Evolutionary conservation across 2,888 invertebrate species (phyloP).

Genomic region (Gandaritis pyraliata): DNA sequence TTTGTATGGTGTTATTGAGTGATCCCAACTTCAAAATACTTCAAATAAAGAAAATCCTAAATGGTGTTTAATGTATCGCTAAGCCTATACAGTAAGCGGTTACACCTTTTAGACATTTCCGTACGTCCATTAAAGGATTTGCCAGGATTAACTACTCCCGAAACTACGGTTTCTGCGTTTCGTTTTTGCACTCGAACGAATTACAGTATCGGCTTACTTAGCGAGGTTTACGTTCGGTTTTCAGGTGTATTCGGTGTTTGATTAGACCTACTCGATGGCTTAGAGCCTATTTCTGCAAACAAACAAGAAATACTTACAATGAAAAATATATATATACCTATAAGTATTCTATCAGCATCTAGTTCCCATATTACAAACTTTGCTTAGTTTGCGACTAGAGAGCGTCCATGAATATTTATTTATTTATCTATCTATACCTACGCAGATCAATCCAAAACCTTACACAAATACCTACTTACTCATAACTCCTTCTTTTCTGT

Average conservation of each 20-base stretch:
- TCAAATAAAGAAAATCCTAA: constrained; percentile 16
- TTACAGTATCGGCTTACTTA: constrained; percentile 46
- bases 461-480: too few species aligned
- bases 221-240: constrained; percentile 36
- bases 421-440: too few species aligned
- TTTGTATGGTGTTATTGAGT: constrained; percentile 1
- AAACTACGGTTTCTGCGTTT: constrained; percentile 51
- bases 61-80: constrained; percentile 37
- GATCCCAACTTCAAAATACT: constrained; percentile 4
- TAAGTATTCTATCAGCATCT: too few species aligned
- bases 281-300: not conserved
- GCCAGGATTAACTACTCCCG: constrained; percentile 62
- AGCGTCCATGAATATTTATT: too few species aligned
- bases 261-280: constrained; percentile 12
- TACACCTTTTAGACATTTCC: constrained; percentile 68
- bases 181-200: constrained; percentile 56
- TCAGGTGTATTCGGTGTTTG: constrained; percentile 35
- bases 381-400: too few species aligned
- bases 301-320: too few species aligned
- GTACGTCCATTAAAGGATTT: constrained; percentile 77
- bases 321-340: too few species aligned
- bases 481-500: too few species aligned
- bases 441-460: too few species aligned
- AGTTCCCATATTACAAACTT: too few species aligned
- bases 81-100: constrained; percentile 48